Base-by-base conservation (phyloP, 2,113 vertebrate species). In the Ellobius talpinus region DNA sequence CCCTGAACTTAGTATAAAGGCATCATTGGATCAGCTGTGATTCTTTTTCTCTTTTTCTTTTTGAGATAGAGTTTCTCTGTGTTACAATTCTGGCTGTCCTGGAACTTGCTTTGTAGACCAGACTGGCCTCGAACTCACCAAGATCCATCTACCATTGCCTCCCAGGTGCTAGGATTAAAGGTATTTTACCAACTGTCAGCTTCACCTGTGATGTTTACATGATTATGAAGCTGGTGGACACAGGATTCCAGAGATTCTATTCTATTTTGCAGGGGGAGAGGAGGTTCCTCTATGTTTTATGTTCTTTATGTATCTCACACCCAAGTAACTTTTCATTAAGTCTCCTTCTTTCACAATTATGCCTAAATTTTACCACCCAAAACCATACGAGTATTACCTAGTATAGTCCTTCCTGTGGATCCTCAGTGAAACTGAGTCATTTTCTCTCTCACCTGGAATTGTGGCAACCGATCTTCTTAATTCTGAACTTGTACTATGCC, bases 341-440 rank as follows among this genome's bases (percentile, higher is more conserved):
- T 82, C 29, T 39, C 17, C 58, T 45, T 82, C 61, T 78, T 82
- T 86, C 78, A 89, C 10, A 95, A 45, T 5, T 81, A 50, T 61
- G 19, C 2, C 79, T 84, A 92, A 55, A 89, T 82, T 96, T 94
- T 77, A 14, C 61, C 36, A 23, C 58, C 81, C 84, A n/a, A 61
- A 39, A 85, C 58, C 45, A 7, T 70, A 72, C 23, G 19, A 91
- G 0, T 76, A 92, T 82, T 81, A 91, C 23, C 58, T 68, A 95
- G 66, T 47, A 58, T n/a, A 68, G 66, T 13, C 61, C 79, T 94
- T 96, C 24, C 10, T 96, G n/a, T 39, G 45, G 29, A 90, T 92
- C 29, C 50, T 88, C 58, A 47, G 33, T 52, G 63, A 89, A 92
- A 74, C 2, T 45, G 33, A 58, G 66, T 31, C 70, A 14, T 52